Percentiles rank a stretch among this genome's conserved stretches.
These are phyloP conservation scores for Holocentrus rufus DNA, from an alignment of 2,797 vertebrate species.

Conservation along the genomic window DNA sequence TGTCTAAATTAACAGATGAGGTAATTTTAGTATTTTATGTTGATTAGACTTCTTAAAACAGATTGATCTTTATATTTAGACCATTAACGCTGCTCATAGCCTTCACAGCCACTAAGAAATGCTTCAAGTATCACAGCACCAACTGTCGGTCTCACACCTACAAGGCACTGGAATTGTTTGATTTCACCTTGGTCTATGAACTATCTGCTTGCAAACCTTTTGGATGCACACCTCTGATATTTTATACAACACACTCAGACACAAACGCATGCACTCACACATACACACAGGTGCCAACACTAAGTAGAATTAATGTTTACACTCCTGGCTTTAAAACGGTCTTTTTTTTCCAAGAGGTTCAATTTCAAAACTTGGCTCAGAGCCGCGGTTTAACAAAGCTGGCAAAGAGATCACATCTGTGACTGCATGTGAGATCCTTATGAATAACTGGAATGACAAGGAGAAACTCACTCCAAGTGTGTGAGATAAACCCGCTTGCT, in stretches of 20 bases:
- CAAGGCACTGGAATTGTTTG: slow-evolving; percentile 12
- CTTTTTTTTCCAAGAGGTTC: slow-evolving; percentile 21
- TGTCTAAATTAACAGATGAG: slow-evolving; percentile 32
- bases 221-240: no score
- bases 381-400: slow-evolving; percentile 49
- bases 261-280: not conserved
- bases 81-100: slow-evolving; percentile 43
- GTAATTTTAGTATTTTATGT: slow-evolving; percentile 51
- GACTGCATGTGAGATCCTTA: slow-evolving; percentile 43
- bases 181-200: slow-evolving; percentile 8
- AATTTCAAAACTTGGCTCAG: slow-evolving; percentile 28
- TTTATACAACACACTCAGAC: no score
- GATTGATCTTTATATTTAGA: slow-evolving; percentile 46
- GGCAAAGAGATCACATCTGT: slow-evolving; percentile 40
- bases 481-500: no score
- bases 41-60: slow-evolving; percentile 49
- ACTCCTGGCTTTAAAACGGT: slow-evolving; percentile 29
- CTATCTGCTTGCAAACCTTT: slow-evolving; percentile 12
- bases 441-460: slow-evolving; percentile 45
- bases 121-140: slow-evolving; percentile 18
- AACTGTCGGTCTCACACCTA: slow-evolving; percentile 40
- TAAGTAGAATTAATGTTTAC: slow-evolving; percentile 47
- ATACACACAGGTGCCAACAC: slow-evolving; percentile 23
- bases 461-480: slow-evolving; percentile 8
- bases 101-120: slow-evolving; percentile 45